Conservation (phyloP, 2,888 invertebrate genomes). For the Ganaspis brasiliensis region DNA sequence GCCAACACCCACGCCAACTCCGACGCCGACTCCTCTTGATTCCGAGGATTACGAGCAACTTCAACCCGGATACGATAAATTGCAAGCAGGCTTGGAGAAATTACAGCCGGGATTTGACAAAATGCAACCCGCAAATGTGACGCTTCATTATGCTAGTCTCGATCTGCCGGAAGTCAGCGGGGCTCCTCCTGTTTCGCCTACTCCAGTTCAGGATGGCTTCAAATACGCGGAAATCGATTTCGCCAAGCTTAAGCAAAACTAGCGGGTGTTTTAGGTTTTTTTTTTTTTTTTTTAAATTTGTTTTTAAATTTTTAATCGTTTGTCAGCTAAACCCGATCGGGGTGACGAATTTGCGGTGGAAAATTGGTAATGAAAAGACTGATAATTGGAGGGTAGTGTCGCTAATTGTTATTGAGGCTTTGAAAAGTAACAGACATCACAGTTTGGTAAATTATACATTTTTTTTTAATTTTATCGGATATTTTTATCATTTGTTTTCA, state of each 20-base stretch:
- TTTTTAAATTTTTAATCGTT: constrained; percentile 27
- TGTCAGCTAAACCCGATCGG: constrained; percentile 10
- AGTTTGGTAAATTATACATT: neutral
- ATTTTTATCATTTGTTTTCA: no score
- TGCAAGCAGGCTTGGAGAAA: neutral
- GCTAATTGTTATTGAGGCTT: neutral
- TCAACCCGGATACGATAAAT: constrained; percentile 63
- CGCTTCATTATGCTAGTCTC: constrained; percentile 85
- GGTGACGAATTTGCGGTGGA: constrained; percentile 21
- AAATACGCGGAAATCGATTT: constrained; percentile 92
- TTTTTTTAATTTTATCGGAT: no score
- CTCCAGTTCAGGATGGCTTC: constrained; percentile 80
- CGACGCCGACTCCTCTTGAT: constrained; percentile 81
- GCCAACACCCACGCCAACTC: constrained; percentile 72
- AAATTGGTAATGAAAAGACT: neutral
- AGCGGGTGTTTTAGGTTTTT: constrained; percentile 48
- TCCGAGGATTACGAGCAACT: constrained; percentile 79
- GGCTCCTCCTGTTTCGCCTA: constrained; percentile 77
- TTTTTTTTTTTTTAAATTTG: constrained; percentile 2
- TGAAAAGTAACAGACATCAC: neutral
- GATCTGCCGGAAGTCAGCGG: constrained; percentile 82
- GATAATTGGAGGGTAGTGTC: neutral
- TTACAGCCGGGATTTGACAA: neutral
- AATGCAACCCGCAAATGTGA: constrained; percentile 63
- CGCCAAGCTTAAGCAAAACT: constrained; percentile 81